Base-by-base conservation (phyloP, 2,113 vertebrate genomes). In the Scopus umbretta region DNA sequence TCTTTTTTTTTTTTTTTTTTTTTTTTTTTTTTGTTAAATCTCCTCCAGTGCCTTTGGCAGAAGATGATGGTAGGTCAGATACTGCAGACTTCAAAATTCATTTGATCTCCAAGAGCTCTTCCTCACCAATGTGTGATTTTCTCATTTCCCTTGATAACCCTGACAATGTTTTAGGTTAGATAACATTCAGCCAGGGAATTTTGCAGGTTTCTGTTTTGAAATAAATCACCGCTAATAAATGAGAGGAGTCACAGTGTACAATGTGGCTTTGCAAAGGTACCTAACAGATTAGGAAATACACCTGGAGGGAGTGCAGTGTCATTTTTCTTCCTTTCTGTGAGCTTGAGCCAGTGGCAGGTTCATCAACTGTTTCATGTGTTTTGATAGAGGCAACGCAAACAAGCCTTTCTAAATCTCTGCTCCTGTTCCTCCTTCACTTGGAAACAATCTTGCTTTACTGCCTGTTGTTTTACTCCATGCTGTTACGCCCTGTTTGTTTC, bases 311-410 rank as follows among this genome's bases (percentile, higher is more conserved):
- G 7, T 7, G 22, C 34, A 40, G 21, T 59, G 45, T 30, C 42
- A 66, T 96, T 94, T 93, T 91, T 85, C 59, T 93, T 94, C 20
- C 15, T 23, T 59, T 79, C n/a, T 81, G 50, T 92, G 53, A 84
- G n/a, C 42, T 76, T 68, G 22, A 86, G 36, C 4, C 23, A 63
- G 23, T 50, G 68, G 23, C 53, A 32, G 38, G 53, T 97, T 92
- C 74, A 82, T 94, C 61, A 70, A 74, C 26, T 63, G 18, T 92
- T 96, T 90, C 67, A 86, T 0, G 0, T 29, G 16, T 83, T 83
- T 83, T 81, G 67, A n/a, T n/a, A 88, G 76, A 86, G 61, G 75
- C 25, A 59, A 38, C 2, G 20, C 45, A 94, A 92, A 78, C 56
- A 95, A 95, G 16, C 1, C 1, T 86, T 85, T 85, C 55, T 79